These are phyloP conservation scores for Crossocerus cetratus DNA, from an alignment of 2,888 invertebrate genomes.

Conservation along the genomic window DNA sequence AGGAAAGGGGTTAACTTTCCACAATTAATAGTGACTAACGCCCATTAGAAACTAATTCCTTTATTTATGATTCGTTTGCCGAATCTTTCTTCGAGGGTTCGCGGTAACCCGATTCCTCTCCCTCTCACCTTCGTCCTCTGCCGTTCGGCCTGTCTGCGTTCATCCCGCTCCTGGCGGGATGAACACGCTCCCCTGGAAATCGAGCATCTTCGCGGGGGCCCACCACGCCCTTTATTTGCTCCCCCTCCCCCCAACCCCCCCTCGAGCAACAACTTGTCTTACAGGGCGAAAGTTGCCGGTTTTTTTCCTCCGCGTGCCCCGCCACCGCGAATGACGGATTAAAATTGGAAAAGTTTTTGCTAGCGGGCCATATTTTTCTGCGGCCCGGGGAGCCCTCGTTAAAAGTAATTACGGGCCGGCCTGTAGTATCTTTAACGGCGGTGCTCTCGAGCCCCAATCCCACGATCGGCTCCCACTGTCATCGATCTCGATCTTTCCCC, in stretches of 20 bases:
- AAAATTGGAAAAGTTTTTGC: constrained; percentile 69
- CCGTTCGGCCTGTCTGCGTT: constrained; percentile 12
- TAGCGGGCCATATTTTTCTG: constrained; percentile 62
- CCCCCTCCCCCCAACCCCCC: too few species aligned
- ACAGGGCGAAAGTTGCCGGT: constrained; percentile 61
- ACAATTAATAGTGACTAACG: constrained; percentile 69
- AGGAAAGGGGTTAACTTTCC: constrained; percentile 64
- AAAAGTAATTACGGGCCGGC: constrained; percentile 56
- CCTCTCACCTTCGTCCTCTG: constrained; percentile 28
- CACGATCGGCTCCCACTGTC: constrained; percentile 20
- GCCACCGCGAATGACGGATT: constrained; percentile 66
- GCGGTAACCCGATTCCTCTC: constrained; percentile 22
- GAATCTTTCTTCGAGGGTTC: constrained; percentile 48
- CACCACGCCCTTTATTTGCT: constrained; percentile 60
- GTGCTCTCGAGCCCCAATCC: constrained; percentile 30
- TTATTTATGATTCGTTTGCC: constrained; percentile 64
- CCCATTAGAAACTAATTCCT: constrained; percentile 70
- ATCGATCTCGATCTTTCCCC: constrained; percentile 9
- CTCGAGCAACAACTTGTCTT: constrained; percentile 61
- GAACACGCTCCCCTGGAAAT: constrained; percentile 17
- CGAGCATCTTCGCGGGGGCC: constrained; percentile 4
- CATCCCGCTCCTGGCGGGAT: constrained; percentile 18
- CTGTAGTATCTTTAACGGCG: constrained; percentile 45
- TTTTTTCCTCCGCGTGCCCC: constrained; percentile 43
- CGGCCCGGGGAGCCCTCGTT: constrained; percentile 53